A percentile compares a stretch with the other conserved stretches of the same genome.
Conservation (phyloP, 2,888 invertebrate genomes). For the Dicycla oo region DNA sequence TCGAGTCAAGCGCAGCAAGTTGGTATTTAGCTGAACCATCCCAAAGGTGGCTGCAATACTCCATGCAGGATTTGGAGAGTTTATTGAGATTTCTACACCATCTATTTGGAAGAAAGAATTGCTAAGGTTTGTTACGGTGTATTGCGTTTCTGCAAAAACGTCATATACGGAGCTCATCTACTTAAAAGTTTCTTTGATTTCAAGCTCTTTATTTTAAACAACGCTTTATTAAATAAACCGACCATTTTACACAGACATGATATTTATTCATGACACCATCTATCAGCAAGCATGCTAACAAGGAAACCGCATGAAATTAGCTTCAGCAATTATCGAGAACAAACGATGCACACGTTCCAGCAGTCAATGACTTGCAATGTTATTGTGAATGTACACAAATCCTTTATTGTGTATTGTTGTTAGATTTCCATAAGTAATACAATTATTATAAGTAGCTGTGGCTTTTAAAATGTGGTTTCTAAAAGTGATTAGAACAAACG, state of each 20-base stretch:
- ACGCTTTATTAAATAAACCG: constrained; percentile 5
- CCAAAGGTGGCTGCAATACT: too few relatives aligned
- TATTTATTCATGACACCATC: constrained; percentile 29
- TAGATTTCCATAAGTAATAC: constrained; percentile 21
- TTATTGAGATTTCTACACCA: too few relatives aligned
- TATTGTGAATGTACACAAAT: constrained; percentile 13
- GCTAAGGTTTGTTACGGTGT: too few relatives aligned
- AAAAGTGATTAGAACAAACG: not conserved
- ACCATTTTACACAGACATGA: constrained; percentile 4
- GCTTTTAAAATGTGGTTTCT: constrained; percentile 1
- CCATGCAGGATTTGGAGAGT: too few relatives aligned
- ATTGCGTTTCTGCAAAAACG: too few relatives aligned
- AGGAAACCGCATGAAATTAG: constrained; percentile 47
- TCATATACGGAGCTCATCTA: too few relatives aligned
- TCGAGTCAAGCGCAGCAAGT: too few relatives aligned
- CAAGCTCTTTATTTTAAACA: too few relatives aligned
- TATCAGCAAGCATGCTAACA: constrained; percentile 19
- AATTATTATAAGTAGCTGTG: constrained; percentile 2
- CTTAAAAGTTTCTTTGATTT: too few relatives aligned
- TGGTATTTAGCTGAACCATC: too few relatives aligned
- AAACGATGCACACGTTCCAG: constrained; percentile 30
- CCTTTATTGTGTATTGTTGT: constrained; percentile 26
- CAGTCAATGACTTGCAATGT: constrained; percentile 39
- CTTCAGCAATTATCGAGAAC: constrained; percentile 32
- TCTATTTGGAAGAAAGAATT: too few relatives aligned